These are phyloP conservation scores for Helicoverpa assulta DNA, from an alignment of 2,888 invertebrate genomes.

Conservation along the genomic window DNA sequence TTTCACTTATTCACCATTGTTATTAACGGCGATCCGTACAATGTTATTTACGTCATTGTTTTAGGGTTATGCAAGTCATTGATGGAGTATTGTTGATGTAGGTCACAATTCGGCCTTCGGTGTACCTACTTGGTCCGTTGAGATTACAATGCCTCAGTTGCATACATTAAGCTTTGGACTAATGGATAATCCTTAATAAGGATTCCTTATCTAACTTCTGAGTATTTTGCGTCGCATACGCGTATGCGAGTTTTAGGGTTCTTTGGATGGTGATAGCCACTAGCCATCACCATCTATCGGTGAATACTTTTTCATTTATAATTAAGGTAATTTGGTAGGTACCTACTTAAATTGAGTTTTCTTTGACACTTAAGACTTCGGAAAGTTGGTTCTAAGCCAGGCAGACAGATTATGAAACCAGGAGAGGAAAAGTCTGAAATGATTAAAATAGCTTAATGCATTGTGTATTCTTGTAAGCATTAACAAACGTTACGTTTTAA, in stretches of 20 bases:
- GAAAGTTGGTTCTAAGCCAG: neutral
- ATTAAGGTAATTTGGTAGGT: too few species aligned
- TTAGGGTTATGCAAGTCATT: slow-evolving; percentile 76
- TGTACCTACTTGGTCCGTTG: slow-evolving; percentile 27
- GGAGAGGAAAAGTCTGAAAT: neutral
- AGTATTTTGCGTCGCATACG: neutral
- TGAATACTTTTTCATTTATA: neutral
- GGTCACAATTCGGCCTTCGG: slow-evolving; percentile 55
- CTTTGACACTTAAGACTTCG: neutral
- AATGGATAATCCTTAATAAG: too few species aligned
- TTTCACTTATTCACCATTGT: slow-evolving; percentile 86
- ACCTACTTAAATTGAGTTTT: neutral
- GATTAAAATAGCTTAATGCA: neutral
- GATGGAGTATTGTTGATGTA: slow-evolving; percentile 55
- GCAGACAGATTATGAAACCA: neutral
- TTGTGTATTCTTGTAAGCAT: slow-evolving; percentile 18
- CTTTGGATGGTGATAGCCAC: too few species aligned
- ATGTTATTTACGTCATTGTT: slow-evolving; percentile 76
- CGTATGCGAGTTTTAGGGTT: too few species aligned
- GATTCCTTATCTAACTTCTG: too few species aligned
- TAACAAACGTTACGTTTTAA: slow-evolving; percentile 19
- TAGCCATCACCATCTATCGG: neutral
- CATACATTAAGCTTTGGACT: slow-evolving; percentile 11
- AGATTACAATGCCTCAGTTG: slow-evolving; percentile 25
- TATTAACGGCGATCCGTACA: slow-evolving; percentile 79